Base-by-base conservation (phyloP, 2,797 vertebrate genomes). In the Enteromius argenteus region DNA sequence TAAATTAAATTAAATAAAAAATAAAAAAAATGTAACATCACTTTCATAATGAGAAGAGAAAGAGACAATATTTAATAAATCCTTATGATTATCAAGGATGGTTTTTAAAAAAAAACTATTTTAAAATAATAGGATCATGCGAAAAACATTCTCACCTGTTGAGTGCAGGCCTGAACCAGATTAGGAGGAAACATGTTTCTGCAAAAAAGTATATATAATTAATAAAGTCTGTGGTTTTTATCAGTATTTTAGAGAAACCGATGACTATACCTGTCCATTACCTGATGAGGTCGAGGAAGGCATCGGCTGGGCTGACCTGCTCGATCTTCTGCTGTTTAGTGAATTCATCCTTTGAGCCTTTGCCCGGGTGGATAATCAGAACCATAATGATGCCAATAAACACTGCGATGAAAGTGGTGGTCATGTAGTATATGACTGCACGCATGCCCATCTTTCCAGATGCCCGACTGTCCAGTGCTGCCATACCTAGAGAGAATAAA, bases 171-270 rank as follows among this genome's bases (percentile, higher is more conserved):
- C 93, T 99, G 97, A 79, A 99, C 97, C 94, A 99, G 90, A 91
- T 99, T 99, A 79, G 98, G 98, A 91, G 98, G 98, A 92, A 99
- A 99, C 97, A 99, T 99, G 80, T 99, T 99, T 94, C 98, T 99
- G 95, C 81, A 94, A 94, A 92, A 91, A 86, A 91, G 72, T 10
- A 46, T 32, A 81, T 14, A 44, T 62, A 68, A 1, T 30, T 30
- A 77, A 68, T 76, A 14, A 21, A 21, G 3, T 68, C 30, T 19
- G 9, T 30, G 58, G 15, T 75, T 75, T 14, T 21, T 14, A 35
- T 66, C 32, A 37, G 3, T 62, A 62, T 23, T 81, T 58, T 44
- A 7, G 42, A 60, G 56, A 19, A 17, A 23, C 9, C 11, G 46
- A 15, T 46, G 42, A 56, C 6, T 39, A 39, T 17, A 10, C 19